Conservation (phyloP, 1,140 invertebrate genomes). For the Pectinophora gossypiella region DNA sequence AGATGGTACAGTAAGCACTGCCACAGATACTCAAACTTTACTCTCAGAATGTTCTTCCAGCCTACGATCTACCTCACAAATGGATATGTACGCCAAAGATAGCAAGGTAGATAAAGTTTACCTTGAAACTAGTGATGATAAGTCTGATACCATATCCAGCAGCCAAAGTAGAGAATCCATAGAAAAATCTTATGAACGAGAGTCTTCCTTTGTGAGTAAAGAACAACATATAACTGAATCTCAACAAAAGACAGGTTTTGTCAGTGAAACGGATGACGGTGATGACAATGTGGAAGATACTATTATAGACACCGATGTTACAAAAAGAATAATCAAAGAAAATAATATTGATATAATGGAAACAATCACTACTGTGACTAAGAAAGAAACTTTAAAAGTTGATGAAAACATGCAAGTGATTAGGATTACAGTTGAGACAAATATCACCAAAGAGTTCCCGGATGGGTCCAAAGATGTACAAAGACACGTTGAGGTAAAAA, state of each 20-base stretch:
- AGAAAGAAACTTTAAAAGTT: conserved; percentile 60
- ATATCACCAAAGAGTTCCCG: conserved; percentile 59
- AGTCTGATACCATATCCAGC: conserved; percentile 25
- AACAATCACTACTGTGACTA: conserved; percentile 68
- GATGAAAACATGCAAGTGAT: conserved; percentile 55
- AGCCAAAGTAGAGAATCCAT: conserved; percentile 22
- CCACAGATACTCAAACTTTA: conserved; percentile 69
- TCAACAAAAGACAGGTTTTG: conserved; percentile 21
- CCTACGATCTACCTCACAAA: conserved; percentile 65
- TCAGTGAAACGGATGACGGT: conserved; percentile 43
- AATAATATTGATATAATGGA: conserved; percentile 63
- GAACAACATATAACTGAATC: conserved; percentile 14
- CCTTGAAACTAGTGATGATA: conserved; percentile 36
- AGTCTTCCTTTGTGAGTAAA: conserved; percentile 21
- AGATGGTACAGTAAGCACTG: conserved; percentile 67
- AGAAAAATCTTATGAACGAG: conserved; percentile 20
- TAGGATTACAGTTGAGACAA: conserved; percentile 66
- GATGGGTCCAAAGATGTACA: conserved; percentile 61
- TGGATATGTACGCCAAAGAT: conserved; percentile 54
- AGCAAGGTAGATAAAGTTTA: conserved; percentile 32
- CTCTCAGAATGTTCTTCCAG: conserved; percentile 73
- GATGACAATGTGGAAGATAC: conserved; percentile 65
- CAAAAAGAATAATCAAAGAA: conserved; percentile 62
- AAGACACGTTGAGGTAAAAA: conserved; percentile 67
- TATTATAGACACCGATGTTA: conserved; percentile 67